These are phyloP conservation scores for Apis laboriosa DNA, from an alignment of 1,140 invertebrate species.

Conservation along the genomic window DNA sequence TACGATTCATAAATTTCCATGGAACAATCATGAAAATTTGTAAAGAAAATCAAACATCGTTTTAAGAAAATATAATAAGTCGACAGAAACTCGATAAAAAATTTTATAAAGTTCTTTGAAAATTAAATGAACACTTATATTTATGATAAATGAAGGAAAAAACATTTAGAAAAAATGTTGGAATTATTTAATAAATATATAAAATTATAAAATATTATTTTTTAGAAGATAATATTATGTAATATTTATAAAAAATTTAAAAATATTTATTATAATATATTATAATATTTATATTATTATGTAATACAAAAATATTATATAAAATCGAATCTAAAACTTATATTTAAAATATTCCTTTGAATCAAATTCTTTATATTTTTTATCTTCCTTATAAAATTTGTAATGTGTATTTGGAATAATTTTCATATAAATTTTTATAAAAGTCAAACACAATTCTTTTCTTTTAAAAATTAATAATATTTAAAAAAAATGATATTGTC, in stretches of 20 bases:
- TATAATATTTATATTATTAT: no score
- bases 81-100: neutral
- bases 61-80: no score
- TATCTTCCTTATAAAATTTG: no score
- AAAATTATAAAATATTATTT: neutral
- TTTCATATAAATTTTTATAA: no score
- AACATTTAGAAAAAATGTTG: neutral
- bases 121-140: neutral
- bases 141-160: neutral
- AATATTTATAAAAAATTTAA: neutral
- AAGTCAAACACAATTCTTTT: no score
- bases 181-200: neutral
- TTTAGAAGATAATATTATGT: neutral
- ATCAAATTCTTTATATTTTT: neutral
- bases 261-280: neutral
- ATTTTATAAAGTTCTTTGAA: no score
- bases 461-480: no score
- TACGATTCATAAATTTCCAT: conserved; percentile 15
- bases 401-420: no score
- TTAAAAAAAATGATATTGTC: no score
- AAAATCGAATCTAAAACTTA: neutral
- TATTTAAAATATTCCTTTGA: neutral
- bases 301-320: neutral
- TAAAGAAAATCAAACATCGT: neutral
- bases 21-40: neutral